These are phyloP conservation scores for Pachliopta kotzebuea DNA, from an alignment of 2,888 invertebrate genomes.

Conservation along the genomic window DNA sequence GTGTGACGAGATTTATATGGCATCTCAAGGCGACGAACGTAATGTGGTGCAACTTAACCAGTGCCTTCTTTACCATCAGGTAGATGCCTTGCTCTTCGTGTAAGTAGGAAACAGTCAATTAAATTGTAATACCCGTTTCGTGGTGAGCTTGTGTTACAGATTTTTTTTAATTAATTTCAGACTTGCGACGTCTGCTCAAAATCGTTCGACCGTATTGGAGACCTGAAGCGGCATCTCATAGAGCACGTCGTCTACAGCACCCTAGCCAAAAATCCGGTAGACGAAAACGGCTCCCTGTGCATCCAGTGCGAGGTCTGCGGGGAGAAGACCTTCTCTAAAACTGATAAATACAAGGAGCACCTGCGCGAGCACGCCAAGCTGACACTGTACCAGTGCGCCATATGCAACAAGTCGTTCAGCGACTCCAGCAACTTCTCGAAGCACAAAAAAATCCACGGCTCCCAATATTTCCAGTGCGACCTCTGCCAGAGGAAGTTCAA, in stretches of 20 bases:
- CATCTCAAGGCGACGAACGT: no score
- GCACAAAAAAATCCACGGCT: conserved; percentile 73
- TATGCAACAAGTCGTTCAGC: conserved; percentile 73
- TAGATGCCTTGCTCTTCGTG: no score
- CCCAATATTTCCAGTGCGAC: conserved; percentile 64
- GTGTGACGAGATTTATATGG: no score
- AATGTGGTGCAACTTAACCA: no score
- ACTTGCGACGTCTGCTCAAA: conserved; percentile 65
- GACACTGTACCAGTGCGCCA: conserved; percentile 69
- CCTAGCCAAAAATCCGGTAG: conserved; percentile 60
- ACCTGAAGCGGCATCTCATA: conserved; percentile 72
- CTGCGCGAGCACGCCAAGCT: conserved; percentile 71
- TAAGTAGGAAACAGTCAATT: no score
- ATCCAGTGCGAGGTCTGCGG: conserved; percentile 66
- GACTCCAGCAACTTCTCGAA: conserved; percentile 77
- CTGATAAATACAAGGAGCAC: conserved; percentile 72
- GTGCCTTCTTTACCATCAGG: no score
- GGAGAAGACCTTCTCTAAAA: conserved; percentile 51
- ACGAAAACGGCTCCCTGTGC: conserved; percentile 52
- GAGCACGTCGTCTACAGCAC: conserved; percentile 70
- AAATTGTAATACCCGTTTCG: neutral
- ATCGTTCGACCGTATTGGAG: conserved; percentile 64
- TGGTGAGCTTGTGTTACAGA: neutral
- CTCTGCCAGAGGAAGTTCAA: conserved; percentile 72
- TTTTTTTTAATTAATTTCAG: conserved; percentile 42